A percentile compares a stretch with the other conserved stretches of the same genome.
Conservation (phyloP, 1,140 invertebrate species). For the Brachystomella parvula region DNA sequence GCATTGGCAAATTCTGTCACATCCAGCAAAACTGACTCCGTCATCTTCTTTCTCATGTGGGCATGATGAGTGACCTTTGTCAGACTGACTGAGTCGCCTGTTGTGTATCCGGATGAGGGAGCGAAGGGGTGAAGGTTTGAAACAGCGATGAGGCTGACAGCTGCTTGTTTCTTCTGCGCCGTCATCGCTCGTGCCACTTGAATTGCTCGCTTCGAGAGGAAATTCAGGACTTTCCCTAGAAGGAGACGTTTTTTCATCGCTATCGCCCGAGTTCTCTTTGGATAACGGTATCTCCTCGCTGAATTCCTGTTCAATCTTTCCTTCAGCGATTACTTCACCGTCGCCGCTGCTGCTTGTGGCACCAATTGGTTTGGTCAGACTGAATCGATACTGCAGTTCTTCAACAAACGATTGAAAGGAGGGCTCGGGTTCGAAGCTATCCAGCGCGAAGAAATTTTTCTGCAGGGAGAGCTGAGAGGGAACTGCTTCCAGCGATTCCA, state of each 20-base stretch:
- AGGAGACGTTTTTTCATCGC: neutral
- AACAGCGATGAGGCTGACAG: neutral
- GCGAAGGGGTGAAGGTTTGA: neutral
- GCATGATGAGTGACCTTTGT: no score
- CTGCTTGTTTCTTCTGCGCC: neutral
- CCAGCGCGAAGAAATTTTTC: neutral
- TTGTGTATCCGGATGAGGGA: neutral
- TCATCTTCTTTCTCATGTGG: no score
- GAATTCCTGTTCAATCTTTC: neutral
- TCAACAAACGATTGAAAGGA: neutral
- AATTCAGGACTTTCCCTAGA: neutral
- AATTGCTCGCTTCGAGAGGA: no score
- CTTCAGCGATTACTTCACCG: neutral
- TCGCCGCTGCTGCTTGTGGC: neutral
- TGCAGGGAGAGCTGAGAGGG: neutral
- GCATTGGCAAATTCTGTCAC: no score
- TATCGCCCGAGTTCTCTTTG: neutral
- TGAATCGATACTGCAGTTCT: neutral
- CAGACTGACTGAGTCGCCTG: no score
- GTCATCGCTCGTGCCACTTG: no score
- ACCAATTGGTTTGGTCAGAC: neutral
- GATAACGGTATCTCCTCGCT: neutral
- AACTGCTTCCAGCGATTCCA: neutral
- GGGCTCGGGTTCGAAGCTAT: no score
- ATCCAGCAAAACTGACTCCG: no score